Base-by-base conservation (phyloP, 2,113 vertebrate genomes). In the Cromileptes altivelis region DNA sequence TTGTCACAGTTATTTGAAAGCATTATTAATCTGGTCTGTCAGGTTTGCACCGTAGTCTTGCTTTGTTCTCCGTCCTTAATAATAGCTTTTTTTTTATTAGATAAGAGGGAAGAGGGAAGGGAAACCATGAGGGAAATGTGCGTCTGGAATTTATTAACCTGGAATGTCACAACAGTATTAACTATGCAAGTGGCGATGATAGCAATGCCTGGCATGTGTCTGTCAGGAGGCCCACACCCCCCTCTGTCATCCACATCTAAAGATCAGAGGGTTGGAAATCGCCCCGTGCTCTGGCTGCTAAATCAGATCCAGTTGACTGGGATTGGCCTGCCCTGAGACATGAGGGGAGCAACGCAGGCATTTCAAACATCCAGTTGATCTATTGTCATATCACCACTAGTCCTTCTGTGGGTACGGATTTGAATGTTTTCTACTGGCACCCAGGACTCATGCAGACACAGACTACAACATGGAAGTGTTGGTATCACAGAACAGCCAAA, bases 111-210 rank as follows among this genome's bases (percentile, higher is more conserved):
- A 63, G 33, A 30, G 18, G n/a, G 68, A 76, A 60, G 33, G 49
- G 52, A 78, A 81, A 65, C 42, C 49, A 45, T 4, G 52, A 52
- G 72, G 62, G 70, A 86, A 89, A 80, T 91, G 84, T 50, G 42
- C 23, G 72, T 80, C 64, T 87, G 87, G 90, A 82, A 92, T 94
- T 82, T 89, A 93, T 88, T 90, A 81, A 81, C 69, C 68, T 85
- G 78, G 88, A 92, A 89, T 94, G 90, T 92, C 88, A 89, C 85
- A 85, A 63, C 80, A 78, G 75, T 42, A 80, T 93, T 87, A 92
- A 88, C 82, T 87, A 78, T 83, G 83, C 71, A 58, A 85, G 88
- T 82, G 74, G 88, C 79, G 80, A 85, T 86, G 89, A 78, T 84
- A 91, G 85, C 85, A 86, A 86, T 84, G 88, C 92, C 53, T 75